Evolutionary conservation across 2,113 vertebrate genomes (phyloP).

Genomic region (Chamaetylas fuelleborni): DNA sequence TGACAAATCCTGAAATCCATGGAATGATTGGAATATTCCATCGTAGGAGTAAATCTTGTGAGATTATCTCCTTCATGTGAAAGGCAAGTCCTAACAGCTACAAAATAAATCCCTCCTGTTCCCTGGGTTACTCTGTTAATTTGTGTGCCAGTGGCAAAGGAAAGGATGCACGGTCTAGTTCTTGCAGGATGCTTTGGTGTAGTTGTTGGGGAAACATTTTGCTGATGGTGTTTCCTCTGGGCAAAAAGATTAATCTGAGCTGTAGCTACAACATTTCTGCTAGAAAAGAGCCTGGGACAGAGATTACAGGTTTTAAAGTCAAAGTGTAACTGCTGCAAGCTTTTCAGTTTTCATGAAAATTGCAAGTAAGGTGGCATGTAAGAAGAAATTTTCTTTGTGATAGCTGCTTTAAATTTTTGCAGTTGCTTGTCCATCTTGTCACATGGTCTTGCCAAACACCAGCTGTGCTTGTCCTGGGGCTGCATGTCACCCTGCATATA

Average conservation of each 20-base stretch:
- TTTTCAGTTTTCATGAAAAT: background rate
- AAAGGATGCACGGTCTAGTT: background rate
- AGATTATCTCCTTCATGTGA: conserved; percentile 72
- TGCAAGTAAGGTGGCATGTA: background rate
- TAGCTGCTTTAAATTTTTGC: background rate
- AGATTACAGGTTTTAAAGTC: background rate
- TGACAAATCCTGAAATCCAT: conserved; percentile 60
- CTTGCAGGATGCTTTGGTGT: background rate
- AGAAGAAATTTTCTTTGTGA: background rate
- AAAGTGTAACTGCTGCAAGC: background rate
- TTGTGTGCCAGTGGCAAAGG: background rate
- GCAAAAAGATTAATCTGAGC: background rate
- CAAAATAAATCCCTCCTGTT: conserved; percentile 47
- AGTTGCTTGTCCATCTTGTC: background rate
- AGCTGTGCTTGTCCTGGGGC: background rate
- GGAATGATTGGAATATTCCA: conserved; percentile 54
- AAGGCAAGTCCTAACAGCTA: conserved; percentile 57
- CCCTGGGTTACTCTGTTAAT: background rate
- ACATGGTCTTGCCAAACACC: background rate
- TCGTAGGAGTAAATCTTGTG: conserved; percentile 20
- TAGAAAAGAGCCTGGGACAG: background rate
- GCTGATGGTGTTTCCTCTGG: background rate
- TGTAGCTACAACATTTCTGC: background rate
- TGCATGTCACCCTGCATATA: background rate
- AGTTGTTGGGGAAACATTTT: background rate